Conservation (phyloP, 1,140 invertebrate species). For the Hestina assimilis region DNA sequence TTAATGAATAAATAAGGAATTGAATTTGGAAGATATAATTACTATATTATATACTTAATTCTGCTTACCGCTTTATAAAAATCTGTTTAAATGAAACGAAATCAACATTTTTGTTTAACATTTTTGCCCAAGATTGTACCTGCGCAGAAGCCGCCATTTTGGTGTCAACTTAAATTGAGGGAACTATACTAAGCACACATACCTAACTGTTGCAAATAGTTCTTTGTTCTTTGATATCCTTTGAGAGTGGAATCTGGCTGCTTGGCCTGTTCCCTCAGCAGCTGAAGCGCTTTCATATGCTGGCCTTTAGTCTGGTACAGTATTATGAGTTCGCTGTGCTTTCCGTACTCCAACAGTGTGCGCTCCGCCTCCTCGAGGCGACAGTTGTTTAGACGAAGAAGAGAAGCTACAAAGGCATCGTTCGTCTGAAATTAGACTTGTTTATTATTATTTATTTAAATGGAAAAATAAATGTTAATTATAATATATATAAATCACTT, state of each 20-base stretch:
- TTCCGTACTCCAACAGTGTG: slow-evolving; percentile 91
- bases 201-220: slow-evolving; percentile 95
- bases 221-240: slow-evolving; percentile 90
- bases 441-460: background rate
- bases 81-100: no score
- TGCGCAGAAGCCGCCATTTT: no score
- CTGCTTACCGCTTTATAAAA: no score
- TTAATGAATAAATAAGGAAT: no score
- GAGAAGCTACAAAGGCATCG: slow-evolving; percentile 93
- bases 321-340: slow-evolving; percentile 96
- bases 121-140: background rate
- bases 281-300: slow-evolving; percentile 94
- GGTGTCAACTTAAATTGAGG: no score
- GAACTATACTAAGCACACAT: no score
- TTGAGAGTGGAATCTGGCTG: slow-evolving; percentile 87
- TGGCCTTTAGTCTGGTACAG: slow-evolving; percentile 96
- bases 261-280: slow-evolving; percentile 90
- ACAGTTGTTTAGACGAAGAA: slow-evolving; percentile 96
- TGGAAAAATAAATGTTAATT: background rate
- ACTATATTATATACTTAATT: no score
- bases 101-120: no score
- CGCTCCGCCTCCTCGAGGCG: slow-evolving; percentile 96
- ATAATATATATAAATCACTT: background rate
- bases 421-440: slow-evolving; percentile 85
- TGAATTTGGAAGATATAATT: no score